These are phyloP conservation scores for Hermaeophaga mercurialis DNA, from an alignment of 2,888 invertebrate genomes.

Conservation along the genomic window DNA sequence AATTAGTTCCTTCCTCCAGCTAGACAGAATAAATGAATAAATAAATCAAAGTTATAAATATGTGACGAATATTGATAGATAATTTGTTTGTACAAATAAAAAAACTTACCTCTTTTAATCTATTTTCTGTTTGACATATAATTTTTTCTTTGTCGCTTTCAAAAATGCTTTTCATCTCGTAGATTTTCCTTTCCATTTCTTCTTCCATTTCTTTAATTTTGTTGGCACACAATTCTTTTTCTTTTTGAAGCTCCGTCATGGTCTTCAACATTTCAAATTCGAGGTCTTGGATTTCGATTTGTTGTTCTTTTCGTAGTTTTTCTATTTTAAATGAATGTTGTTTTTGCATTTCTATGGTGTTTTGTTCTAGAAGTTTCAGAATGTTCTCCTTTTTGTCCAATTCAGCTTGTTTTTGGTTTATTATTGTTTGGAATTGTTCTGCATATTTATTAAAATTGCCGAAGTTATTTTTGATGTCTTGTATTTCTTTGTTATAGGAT, in stretches of 20 bases:
- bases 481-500: constrained; percentile 8
- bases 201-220: constrained; percentile 42
- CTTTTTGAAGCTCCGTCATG: constrained; percentile 49
- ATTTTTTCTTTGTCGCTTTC: constrained; percentile 49
- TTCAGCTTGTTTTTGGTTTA: constrained; percentile 29
- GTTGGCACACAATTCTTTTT: constrained; percentile 40
- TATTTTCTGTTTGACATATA: constrained; percentile 42
- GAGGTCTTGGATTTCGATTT: constrained; percentile 48
- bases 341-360: constrained; percentile 36
- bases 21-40: too few relatives aligned
- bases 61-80: too few relatives aligned
- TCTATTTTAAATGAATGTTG: constrained; percentile 44
- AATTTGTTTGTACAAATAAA: neutral
- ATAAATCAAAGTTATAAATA: too few relatives aligned
- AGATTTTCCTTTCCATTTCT: constrained; percentile 38
- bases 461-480: constrained; percentile 18
- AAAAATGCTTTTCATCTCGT: constrained; percentile 46
- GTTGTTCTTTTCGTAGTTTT: constrained; percentile 43
- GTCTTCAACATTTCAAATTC: constrained; percentile 51
- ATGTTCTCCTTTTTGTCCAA: constrained; percentile 34
- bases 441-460: constrained; percentile 8
- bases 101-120: constrained; percentile 49
- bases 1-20: constrained; percentile 47
- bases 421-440: constrained; percentile 24
- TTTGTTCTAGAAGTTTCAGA: constrained; percentile 38